These are phyloP conservation scores for Silurus meridionalis DNA, from an alignment of 2,113 vertebrate genomes.

Conservation along the genomic window DNA sequence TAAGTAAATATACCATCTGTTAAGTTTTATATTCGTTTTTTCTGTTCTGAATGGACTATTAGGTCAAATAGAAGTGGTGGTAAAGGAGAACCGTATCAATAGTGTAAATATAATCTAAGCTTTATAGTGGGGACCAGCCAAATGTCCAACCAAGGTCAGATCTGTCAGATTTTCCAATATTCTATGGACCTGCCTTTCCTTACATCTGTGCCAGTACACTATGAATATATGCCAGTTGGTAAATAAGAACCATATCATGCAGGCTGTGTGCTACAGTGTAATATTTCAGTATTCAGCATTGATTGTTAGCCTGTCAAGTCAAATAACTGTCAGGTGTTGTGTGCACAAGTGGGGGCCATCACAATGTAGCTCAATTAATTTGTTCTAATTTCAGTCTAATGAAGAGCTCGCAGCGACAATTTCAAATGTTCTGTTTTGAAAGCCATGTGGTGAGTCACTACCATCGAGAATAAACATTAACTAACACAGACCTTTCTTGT, in stretches of 20 bases:
- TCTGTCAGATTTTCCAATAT: neutral
- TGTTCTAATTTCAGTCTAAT: constrained; percentile 25
- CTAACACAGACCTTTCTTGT: neutral
- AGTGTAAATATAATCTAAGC: neutral
- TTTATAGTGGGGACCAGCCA: neutral
- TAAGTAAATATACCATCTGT: neutral
- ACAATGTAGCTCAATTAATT: constrained; percentile 36
- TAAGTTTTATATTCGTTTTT: neutral
- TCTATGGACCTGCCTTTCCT: neutral
- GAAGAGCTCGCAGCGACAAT: constrained; percentile 24
- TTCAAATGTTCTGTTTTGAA: constrained; percentile 23
- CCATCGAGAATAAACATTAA: constrained; percentile 11
- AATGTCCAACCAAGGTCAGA: neutral
- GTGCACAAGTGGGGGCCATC: constrained; percentile 9
- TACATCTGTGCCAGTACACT: neutral
- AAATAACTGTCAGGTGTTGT: constrained; percentile 16
- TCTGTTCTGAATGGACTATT: neutral
- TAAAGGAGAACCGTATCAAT: neutral
- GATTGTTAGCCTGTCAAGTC: constrained; percentile 13
- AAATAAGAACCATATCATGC: constrained; percentile 21
- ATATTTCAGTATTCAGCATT: constrained; percentile 31
- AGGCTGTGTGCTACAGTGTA: constrained; percentile 30
- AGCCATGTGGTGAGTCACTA: constrained; percentile 8
- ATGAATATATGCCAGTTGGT: constrained; percentile 21
- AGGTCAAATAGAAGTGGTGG: neutral